Percentiles rank a stretch among this genome's conserved stretches.
phyloP scores from a whole-genome alignment of 2,888 invertebrate genomes.

The Macaria notata region DNA sequence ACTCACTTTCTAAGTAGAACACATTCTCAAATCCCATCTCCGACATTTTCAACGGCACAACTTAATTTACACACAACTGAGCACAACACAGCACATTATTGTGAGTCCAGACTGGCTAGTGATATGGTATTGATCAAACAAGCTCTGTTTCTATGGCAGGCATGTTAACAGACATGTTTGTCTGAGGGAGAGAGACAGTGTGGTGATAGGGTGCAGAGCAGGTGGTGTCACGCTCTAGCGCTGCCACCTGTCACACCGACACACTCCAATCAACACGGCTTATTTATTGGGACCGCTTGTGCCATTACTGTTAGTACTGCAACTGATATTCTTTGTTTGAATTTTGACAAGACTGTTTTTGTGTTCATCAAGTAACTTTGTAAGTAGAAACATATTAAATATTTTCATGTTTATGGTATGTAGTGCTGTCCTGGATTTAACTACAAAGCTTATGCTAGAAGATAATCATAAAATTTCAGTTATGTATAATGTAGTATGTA shows the following conservation, averaged over 20 bases:
- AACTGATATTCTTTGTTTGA: slow-evolving; percentile 13
- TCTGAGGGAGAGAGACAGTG: slow-evolving; percentile 46
- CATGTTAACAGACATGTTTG: slow-evolving; percentile 38
- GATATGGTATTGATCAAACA: slow-evolving; percentile 75
- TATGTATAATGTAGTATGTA: too few species aligned
- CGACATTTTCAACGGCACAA: slow-evolving; percentile 60
- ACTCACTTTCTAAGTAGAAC: slow-evolving; percentile 80
- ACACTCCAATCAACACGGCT: slow-evolving; percentile 50
- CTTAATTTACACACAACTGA: slow-evolving; percentile 35
- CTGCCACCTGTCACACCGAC: slow-evolving; percentile 68
- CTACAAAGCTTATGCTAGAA: too few species aligned
- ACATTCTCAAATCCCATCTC: slow-evolving; percentile 79
- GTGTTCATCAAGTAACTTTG: too few species aligned
- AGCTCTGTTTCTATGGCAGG: slow-evolving; percentile 56
- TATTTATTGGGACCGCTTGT: slow-evolving; percentile 10
- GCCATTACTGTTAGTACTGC: slow-evolving; percentile 4
- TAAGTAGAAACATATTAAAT: too few species aligned
- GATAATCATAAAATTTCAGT: too few species aligned
- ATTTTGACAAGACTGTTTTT: neutral
- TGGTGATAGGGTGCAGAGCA: slow-evolving; percentile 56
- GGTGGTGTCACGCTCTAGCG: slow-evolving; percentile 68
- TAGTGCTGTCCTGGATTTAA: too few species aligned
- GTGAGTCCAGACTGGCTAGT: slow-evolving; percentile 51
- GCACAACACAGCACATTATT: slow-evolving; percentile 58
- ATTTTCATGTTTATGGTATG: too few species aligned